phyloP scores from a whole-genome alignment of 2,888 invertebrate genomes.

The Tillus elongatus region DNA sequence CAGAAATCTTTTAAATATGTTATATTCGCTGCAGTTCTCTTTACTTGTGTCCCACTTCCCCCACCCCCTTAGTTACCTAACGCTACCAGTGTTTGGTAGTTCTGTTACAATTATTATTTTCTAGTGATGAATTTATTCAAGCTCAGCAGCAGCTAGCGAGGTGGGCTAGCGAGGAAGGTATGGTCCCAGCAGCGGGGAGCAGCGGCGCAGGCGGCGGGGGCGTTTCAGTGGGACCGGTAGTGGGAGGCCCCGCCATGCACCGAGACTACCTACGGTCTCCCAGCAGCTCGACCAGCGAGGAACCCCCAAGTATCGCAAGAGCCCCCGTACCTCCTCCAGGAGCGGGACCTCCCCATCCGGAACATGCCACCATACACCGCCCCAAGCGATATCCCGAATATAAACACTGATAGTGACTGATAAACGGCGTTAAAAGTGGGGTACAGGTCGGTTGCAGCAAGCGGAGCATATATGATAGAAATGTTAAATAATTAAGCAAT shows the following conservation, averaged over 20 bases:
- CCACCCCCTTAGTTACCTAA: too few species aligned
- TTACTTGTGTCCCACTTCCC: too few species aligned
- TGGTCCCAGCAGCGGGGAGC: slow-evolving; percentile 41
- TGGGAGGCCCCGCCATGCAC: slow-evolving; percentile 39
- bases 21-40: too few species aligned
- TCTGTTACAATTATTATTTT: slow-evolving; percentile 74
- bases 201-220: slow-evolving; percentile 17
- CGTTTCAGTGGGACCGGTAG: slow-evolving; percentile 19
- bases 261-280: slow-evolving; percentile 52
- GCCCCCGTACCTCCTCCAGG: slow-evolving; percentile 43
- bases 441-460: too few species aligned
- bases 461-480: too few species aligned
- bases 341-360: slow-evolving; percentile 38
- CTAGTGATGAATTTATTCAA: slow-evolving; percentile 96
- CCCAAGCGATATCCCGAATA: slow-evolving; percentile 62
- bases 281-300: slow-evolving; percentile 45
- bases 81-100: slow-evolving; percentile 44
- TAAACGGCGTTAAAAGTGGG: slow-evolving; percentile 30
- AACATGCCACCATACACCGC: slow-evolving; percentile 48
- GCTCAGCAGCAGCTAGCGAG: slow-evolving; percentile 93
- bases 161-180: slow-evolving; percentile 82
- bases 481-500: too few species aligned
- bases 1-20: too few species aligned
- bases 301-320: slow-evolving; percentile 48
- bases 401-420: slow-evolving; percentile 60